These are phyloP conservation scores for Polia nebulosa DNA, from an alignment of 2,888 invertebrate genomes.

Conservation along the genomic window DNA sequence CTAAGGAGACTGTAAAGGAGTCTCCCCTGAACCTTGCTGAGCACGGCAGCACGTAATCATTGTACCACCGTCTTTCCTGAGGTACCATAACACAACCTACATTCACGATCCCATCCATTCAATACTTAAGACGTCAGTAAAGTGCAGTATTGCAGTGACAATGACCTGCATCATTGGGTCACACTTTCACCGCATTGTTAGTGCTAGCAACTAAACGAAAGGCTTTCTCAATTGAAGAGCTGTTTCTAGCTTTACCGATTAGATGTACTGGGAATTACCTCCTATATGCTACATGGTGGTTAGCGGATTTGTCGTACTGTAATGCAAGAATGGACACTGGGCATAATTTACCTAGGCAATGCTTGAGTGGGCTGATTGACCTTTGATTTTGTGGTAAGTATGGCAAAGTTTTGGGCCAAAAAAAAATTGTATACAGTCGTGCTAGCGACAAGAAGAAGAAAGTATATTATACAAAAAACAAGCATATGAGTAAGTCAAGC, in stretches of 20 bases:
- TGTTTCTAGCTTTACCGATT: slow-evolving; percentile 26
- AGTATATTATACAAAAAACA: background rate
- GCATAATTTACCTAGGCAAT: background rate
- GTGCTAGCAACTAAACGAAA: slow-evolving; percentile 41
- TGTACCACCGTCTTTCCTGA: no score
- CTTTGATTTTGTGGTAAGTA: background rate
- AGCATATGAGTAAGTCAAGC: background rate
- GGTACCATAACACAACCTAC: slow-evolving; percentile 2
- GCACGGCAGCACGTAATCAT: no score
- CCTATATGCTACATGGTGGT: background rate
- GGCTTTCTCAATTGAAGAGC: slow-evolving; percentile 43
- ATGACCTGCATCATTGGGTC: slow-evolving; percentile 42
- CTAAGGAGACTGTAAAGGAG: no score
- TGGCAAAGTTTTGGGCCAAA: no score
- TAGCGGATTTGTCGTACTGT: background rate
- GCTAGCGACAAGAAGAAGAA: no score
- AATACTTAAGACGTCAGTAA: slow-evolving; percentile 5
- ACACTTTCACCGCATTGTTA: slow-evolving; percentile 53
- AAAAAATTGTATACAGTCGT: no score
- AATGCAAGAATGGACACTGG: background rate
- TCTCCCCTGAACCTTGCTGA: no score
- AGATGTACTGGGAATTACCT: background rate
- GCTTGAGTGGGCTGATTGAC: background rate
- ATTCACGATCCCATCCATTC: slow-evolving; percentile 5
- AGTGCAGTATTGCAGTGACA: slow-evolving; percentile 37